Evolutionary conservation across 2,888 invertebrate species (phyloP).

Genomic region (Rotaria socialis): DNA sequence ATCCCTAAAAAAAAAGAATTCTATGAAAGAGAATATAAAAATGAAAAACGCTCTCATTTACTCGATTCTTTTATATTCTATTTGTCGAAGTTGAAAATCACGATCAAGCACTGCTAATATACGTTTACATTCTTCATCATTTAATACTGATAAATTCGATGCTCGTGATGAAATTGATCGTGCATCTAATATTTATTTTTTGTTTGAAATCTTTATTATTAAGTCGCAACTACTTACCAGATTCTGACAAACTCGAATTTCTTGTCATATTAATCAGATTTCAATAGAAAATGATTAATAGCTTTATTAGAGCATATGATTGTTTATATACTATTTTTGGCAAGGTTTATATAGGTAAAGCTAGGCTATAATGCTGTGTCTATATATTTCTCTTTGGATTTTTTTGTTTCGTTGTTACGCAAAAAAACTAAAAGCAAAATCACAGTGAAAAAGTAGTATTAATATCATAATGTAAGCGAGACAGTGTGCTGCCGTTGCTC

Average conservation of each 20-base stretch:
- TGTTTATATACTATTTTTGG: not conserved
- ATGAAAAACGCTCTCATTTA: slow-evolving; percentile 46
- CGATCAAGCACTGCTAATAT: slow-evolving; percentile 56
- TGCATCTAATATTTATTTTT: not conserved
- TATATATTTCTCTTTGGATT: not conserved
- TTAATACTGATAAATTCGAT: slow-evolving; percentile 48
- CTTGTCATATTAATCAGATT: not conserved
- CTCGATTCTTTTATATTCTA: slow-evolving; percentile 53
- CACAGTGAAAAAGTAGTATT: not conserved
- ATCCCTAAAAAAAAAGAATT: slow-evolving; percentile 49
- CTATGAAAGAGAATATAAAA: not conserved
- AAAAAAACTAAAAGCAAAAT: not conserved
- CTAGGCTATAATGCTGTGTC: not conserved
- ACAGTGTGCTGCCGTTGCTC: not conserved
- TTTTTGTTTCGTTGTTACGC: not conserved
- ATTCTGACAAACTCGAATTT: not conserved
- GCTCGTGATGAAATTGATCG: not conserved
- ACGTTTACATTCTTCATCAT: slow-evolving; percentile 54
- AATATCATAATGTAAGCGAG: not conserved
- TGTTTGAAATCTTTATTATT: not conserved
- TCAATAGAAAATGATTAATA: not conserved
- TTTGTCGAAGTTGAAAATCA: slow-evolving; percentile 55
- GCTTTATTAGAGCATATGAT: not conserved
- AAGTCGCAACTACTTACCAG: not conserved
- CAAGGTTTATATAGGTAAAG: not conserved